Base-by-base conservation (phyloP, 2,113 vertebrate species). In the Halcyon malimbica region DNA sequence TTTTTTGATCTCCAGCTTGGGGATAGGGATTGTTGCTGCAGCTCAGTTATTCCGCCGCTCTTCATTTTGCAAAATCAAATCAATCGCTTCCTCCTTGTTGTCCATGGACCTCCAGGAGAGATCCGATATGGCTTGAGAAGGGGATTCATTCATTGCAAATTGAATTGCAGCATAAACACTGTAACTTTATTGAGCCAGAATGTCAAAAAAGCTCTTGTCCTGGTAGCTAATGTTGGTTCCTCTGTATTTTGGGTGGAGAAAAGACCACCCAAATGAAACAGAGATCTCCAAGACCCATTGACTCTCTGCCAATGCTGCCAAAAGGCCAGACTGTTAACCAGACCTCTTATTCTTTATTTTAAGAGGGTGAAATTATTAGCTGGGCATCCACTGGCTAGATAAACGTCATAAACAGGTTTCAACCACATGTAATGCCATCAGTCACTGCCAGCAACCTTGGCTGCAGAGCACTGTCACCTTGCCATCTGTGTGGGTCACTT, bases 1-100 rank as follows among this genome's bases (percentile, higher is more conserved):
- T 82, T 82, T 93, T 63, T 62, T 63, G 37, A 87, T 81, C 93
- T 67, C 77, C 73, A 71, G 25, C 77, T 19, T n/a, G 57, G 62
- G 77, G 50, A 83, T 24, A 48, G 87, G 39, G 69, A 60, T 9
- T 0, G 13, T 48, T 91, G 73, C 73, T 81, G 83, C 56, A 18
- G 83, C 56, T 87, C 86, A 42, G 37, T 56, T 63, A 29, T 48
- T 71, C 44, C 6, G 1, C 73, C 65, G 46, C 59, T 53, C 28
- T 51, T 75, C 7, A 1, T 81, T 92, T 51, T 33, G 68, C 25
- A 41, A 63, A 92, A 78, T 59, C 41, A 67, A 77, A 84, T 25
- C 13, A 54, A 68, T 31, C 0, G 0, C 12, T 54, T 78, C 73
- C 54, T 89, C 20, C 25, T 10, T 5, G 26, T 35, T 7, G 4